phyloP scores from a whole-genome alignment of 2,888 invertebrate species.

The Clepsis dumicolana region DNA sequence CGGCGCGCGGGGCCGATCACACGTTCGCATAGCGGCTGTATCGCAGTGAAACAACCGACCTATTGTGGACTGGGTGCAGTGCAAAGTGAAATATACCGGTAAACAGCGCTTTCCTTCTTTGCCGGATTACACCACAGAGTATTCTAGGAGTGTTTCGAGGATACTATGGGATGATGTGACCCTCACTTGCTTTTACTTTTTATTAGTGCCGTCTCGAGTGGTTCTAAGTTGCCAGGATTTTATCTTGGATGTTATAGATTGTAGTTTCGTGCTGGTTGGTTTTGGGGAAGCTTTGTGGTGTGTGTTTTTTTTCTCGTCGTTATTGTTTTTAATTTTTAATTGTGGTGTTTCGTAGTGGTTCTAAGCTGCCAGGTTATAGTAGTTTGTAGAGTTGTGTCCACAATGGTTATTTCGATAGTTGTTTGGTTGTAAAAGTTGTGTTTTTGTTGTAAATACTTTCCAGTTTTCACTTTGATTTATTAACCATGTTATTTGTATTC shows the following conservation, averaged over 20 bases:
- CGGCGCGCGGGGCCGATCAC: constrained; percentile 59
- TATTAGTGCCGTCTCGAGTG: background rate
- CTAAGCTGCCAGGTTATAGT: background rate
- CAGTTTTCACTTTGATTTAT: background rate
- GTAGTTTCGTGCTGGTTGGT: background rate
- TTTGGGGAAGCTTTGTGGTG: background rate
- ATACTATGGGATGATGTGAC: too few relatives aligned
- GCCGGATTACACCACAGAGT: background rate
- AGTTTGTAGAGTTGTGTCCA: background rate
- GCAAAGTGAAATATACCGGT: constrained; percentile 61
- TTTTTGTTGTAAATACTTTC: background rate
- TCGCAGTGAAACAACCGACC: constrained; percentile 37
- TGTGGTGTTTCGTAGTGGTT: background rate
- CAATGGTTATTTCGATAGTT: background rate
- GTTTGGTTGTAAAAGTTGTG: background rate
- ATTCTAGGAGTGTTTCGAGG: background rate
- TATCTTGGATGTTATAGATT: background rate
- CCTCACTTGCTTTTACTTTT: background rate
- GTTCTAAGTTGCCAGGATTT: constrained; percentile 10
- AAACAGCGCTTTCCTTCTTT: constrained; percentile 42
- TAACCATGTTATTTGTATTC: background rate
- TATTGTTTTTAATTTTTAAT: background rate
- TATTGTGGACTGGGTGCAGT: constrained; percentile 34
- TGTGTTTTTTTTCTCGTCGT: background rate
- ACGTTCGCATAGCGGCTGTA: constrained; percentile 42